phyloP scores from a whole-genome alignment of 2,113 vertebrate species.

The Camelus bactrianus region DNA sequence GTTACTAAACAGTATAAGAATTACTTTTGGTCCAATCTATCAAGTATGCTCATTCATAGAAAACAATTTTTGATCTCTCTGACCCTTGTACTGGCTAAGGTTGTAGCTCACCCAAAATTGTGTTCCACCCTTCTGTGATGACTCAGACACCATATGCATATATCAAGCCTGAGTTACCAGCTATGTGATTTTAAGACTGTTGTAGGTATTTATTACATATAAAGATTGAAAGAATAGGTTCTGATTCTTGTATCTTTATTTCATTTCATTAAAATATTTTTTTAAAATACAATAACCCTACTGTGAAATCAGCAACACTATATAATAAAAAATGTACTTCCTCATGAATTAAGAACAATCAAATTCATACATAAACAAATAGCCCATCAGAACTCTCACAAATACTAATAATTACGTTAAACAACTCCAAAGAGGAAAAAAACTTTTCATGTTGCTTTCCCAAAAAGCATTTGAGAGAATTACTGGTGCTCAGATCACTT shows the following conservation, averaged over 20 bases:
- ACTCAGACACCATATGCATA: neutral
- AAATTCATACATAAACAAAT: neutral
- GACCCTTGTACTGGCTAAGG: neutral
- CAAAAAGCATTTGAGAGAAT: neutral
- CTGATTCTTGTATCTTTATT: neutral
- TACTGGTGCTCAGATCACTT: slow-evolving; percentile 4
- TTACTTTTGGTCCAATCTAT: neutral
- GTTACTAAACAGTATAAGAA: neutral
- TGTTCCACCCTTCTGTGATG: neutral
- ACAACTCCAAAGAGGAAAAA: neutral
- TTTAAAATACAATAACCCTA: neutral
- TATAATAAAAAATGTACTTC: slow-evolving; percentile 5
- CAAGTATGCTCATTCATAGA: neutral
- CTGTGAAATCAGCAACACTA: neutral
- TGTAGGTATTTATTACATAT: neutral
- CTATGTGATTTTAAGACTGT: neutral
- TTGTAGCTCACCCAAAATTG: neutral
- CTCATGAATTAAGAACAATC: neutral
- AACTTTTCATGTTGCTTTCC: neutral
- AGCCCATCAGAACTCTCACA: neutral
- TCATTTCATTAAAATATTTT: slow-evolving; percentile 9
- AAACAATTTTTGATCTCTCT: neutral
- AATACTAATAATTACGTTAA: neutral
- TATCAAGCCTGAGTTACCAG: neutral
- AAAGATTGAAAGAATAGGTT: neutral